Base-by-base conservation (phyloP, 2,888 invertebrate species). In the Listrodromus nycthemerus region DNA sequence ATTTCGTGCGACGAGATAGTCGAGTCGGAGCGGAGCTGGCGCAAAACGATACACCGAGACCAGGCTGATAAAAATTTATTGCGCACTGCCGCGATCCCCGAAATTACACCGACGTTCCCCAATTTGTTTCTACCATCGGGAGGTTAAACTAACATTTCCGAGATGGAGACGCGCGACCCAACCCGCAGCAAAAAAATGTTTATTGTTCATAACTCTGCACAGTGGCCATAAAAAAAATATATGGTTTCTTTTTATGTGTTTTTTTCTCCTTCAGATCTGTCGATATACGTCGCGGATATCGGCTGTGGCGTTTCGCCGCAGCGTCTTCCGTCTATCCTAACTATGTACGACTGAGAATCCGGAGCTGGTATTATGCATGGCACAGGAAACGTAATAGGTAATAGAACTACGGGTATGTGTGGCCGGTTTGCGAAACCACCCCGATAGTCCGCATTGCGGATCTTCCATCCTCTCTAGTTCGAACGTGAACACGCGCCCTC, bases 381-480 rank as follows among this genome's bases (percentile, higher is more conserved):
- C 27, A 63, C 74, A 78, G 74, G 70, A 65, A 84, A 80, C 63
- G 74, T 41, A 83, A 81, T 77, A 73, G 71, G 76, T 55, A 74
- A 80, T 67, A 77, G 69, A 33, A 45, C 24, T 10, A 13, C 33
- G 19, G 50, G 30, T 74, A 74, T 74, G 52, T 74, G 77, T 33
- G 65, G 48, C 30, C 41, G 48, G 85, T 87, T 86, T 88, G 87
- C 83, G 88, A 90, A 91, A 91, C 88, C 88, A 89, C 86, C 86
- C 87, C 91, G 87, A 91, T 91, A 88, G 90, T 91, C 89, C 92
- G 91, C 90, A 91, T 88, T 90, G 92, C 92, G 89, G 91, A 90
- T 90, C 90, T 89, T 89, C 89, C 19, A 80, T 80, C 81, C 81
- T 73, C 73, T 63, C 69, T 84, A 85, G 88, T 88, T 87, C 88